Base-by-base conservation (phyloP, 2,797 vertebrate species). In the Semotilus atromaculatus region DNA sequence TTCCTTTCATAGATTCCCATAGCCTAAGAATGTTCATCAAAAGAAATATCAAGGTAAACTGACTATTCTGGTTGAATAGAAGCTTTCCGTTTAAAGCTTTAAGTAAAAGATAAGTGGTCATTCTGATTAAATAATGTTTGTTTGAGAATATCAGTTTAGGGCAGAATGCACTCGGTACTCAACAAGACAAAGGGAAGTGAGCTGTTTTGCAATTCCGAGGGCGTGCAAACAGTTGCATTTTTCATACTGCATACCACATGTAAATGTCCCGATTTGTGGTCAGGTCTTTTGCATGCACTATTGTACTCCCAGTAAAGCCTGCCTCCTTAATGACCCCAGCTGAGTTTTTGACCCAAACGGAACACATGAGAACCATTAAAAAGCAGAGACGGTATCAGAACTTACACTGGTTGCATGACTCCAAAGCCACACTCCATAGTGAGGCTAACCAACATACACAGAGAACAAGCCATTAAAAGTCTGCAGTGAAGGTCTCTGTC, bases 321-420 rank as follows among this genome's bases (percentile, higher is more conserved):
- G 82, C 43, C 86, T 87, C 55, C 86, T 82, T 60, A 83, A 81
- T 71, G 70, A 85, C 51, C 67, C 75, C 70, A 77, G 71, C 76
- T 62, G 71, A 83, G 81, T 84, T 84, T 73, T 18, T 60, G 81
- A 89, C 86, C 88, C 84, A 75, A 66, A 84, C 43, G 13, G 74
- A 86, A 67, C 82, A 81, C 31, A 81, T 23, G 62, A 80, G 62
- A 86, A 38, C 36, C 82, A 82, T 38, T 83, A 81, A 80, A 86
- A 76, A 64, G n/a, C 40, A 82, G 81, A 89, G 78, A 82, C 60
- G 31, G 38, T 71, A 77, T 86, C 78, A 84, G 86, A 86, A 84
- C 73, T 51, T 84, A 81, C 72, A 81, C 58, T 29, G 73, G 36
- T 80, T 26, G 60, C 81, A 86, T 84, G 83, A 81, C 81, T 86